Percentiles rank a stretch among this genome's conserved stretches.
These are phyloP conservation scores for Microcebus lehilahytsara DNA, from an alignment of 2,113 vertebrate genomes.

Conservation along the genomic window DNA sequence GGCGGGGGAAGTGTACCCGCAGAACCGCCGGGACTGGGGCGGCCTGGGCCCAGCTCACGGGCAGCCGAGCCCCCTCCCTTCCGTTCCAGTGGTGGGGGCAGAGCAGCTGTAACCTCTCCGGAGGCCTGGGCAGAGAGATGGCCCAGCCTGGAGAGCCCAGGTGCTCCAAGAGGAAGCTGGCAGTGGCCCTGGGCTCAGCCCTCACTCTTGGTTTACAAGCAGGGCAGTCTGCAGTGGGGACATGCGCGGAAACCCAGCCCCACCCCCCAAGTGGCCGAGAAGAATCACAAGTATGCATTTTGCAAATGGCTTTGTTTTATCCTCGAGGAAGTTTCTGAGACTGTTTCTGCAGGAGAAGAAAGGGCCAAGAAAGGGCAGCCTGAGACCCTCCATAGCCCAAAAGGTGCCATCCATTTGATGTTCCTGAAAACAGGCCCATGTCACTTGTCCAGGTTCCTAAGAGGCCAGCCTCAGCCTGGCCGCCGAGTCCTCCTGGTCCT, in stretches of 20 bases:
- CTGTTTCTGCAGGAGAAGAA: neutral
- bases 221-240: neutral
- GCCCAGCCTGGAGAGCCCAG: neutral
- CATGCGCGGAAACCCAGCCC: neutral
- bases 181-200: neutral
- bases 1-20: neutral
- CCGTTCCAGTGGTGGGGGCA: neutral
- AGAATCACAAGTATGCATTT: neutral
- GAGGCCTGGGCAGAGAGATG: neutral
- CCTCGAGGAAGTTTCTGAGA: neutral
- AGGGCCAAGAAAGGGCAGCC: neutral
- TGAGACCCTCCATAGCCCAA: neutral
- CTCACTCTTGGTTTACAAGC: neutral
- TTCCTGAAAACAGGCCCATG: neutral
- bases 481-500: neutral
- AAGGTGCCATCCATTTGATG: neutral
- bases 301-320: constrained; percentile 1
- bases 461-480: neutral
- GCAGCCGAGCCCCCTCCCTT: neutral
- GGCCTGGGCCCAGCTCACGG: neutral
- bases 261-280: neutral
- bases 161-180: neutral
- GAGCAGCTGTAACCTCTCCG: neutral
- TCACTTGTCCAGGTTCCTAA: neutral
- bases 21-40: neutral